Evolutionary conservation across 1,140 invertebrate genomes (phyloP).

Genomic region (Geopemphigus sp.): DNA sequence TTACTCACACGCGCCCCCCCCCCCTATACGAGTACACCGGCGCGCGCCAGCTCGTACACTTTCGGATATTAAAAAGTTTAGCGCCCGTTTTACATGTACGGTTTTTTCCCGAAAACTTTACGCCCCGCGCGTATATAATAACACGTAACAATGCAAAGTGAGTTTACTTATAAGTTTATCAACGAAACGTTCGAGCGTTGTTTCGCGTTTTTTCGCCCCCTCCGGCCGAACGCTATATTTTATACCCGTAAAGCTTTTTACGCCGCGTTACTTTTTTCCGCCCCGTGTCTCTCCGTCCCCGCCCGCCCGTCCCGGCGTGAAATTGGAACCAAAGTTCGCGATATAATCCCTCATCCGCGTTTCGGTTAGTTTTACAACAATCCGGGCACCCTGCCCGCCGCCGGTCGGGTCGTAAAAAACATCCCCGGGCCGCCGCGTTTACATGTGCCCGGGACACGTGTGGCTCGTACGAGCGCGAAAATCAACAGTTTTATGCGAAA

Average conservation of each 20-base stretch:
- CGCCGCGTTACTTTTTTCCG: constrained; percentile 28
- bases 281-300: no score
- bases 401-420: constrained; percentile 21
- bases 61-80: constrained; percentile 47
- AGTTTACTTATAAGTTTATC: constrained; percentile 49
- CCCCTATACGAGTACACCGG: neutral
- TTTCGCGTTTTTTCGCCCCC: neutral
- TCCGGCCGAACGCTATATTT: constrained; percentile 22
- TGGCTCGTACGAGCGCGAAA: no score
- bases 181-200: constrained; percentile 38
- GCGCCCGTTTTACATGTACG: constrained; percentile 26
- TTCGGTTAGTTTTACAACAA: constrained; percentile 38
- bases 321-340: constrained; percentile 39
- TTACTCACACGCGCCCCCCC: constrained; percentile 13
- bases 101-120: constrained; percentile 34
- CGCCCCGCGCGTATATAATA: constrained; percentile 4
- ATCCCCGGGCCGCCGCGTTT: neutral
- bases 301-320: neutral
- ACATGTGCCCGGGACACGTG: neutral
- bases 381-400: neutral
- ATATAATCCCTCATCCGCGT: constrained; percentile 40
- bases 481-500: constrained; percentile 42
- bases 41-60: neutral
- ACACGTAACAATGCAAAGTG: constrained; percentile 33
- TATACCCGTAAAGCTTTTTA: constrained; percentile 43